Conservation (phyloP, 1,140 invertebrate species). For the Callitettix versicolor region DNA sequence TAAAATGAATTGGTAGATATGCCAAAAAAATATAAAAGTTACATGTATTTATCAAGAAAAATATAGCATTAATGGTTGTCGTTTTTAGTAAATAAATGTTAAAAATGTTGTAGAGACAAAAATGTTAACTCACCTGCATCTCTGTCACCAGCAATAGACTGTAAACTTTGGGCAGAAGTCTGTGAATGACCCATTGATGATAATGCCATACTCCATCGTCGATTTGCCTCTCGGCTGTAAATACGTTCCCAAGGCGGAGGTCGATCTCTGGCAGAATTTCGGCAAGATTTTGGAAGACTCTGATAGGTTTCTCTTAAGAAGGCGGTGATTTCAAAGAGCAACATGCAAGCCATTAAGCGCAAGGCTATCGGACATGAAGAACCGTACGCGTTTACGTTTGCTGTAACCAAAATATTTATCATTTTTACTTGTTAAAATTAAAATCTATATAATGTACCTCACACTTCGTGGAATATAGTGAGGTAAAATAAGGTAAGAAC, state of each 20-base stretch:
- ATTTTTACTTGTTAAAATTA: neutral
- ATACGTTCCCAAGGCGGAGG: conserved; percentile 66
- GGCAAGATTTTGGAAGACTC: conserved; percentile 44
- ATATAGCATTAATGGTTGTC: too few species aligned
- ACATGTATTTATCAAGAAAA: too few species aligned
- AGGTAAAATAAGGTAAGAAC: too few species aligned
- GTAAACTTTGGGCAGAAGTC: conserved; percentile 80
- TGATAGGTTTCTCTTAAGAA: conserved; percentile 91
- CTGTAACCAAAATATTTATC: conserved; percentile 38
- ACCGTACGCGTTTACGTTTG: conserved; percentile 75
- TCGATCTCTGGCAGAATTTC: conserved; percentile 56
- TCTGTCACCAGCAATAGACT: conserved; percentile 73
- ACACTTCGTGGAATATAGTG: neutral
- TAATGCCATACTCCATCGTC: conserved; percentile 82
- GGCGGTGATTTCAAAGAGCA: conserved; percentile 92
- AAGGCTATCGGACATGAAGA: conserved; percentile 84
- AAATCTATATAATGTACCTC: neutral
- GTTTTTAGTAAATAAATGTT: too few species aligned
- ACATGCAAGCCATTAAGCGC: conserved; percentile 81
- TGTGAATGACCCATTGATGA: conserved; percentile 87
- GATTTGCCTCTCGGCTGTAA: conserved; percentile 64
- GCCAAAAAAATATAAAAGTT: too few species aligned
- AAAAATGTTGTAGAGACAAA: too few species aligned
- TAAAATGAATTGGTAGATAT: too few species aligned
- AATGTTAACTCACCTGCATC: conserved; percentile 40